Conservation (phyloP, 2,113 vertebrate species). For the Oreochromis tanganicae region DNA sequence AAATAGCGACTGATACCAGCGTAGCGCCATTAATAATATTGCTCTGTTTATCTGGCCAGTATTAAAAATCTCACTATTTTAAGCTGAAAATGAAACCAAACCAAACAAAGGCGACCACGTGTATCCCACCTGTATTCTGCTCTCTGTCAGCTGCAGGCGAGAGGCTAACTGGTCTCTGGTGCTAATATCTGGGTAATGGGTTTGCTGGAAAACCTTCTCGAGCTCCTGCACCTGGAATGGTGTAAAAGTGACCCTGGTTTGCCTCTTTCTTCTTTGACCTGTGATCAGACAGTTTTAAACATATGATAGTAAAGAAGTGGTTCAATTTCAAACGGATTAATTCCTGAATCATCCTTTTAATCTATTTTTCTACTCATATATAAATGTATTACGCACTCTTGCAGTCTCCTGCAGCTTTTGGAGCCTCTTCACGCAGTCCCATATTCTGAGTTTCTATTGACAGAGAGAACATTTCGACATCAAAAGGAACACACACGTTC, state of each 20-base stretch:
- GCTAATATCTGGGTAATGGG: constrained; percentile 58
- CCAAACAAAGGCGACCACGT: background rate
- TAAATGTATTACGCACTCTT: background rate
- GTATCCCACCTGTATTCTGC: constrained; percentile 51
- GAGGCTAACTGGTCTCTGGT: constrained; percentile 54
- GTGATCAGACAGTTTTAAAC: background rate
- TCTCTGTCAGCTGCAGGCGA: constrained; percentile 45
- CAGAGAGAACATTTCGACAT: background rate
- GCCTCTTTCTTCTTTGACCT: constrained; percentile 56
- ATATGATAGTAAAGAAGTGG: background rate
- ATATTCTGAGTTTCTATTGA: constrained; percentile 10
- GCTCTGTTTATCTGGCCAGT: accelerated
- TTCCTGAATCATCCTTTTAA: background rate
- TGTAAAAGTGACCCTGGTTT: constrained; percentile 59
- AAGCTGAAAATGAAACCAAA: background rate
- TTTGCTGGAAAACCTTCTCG: constrained; percentile 56
- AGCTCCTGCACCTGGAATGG: constrained; percentile 52
- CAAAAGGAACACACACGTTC: background rate
- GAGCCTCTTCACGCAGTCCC: background rate
- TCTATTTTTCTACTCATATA: background rate
- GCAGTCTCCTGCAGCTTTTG: background rate
- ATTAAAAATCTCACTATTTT: background rate
- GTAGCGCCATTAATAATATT: background rate
- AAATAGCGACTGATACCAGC: background rate
- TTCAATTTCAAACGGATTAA: background rate